These are phyloP conservation scores for Pantherophis vulpinus DNA, from an alignment of 2,797 vertebrate genomes.

Conservation along the genomic window DNA sequence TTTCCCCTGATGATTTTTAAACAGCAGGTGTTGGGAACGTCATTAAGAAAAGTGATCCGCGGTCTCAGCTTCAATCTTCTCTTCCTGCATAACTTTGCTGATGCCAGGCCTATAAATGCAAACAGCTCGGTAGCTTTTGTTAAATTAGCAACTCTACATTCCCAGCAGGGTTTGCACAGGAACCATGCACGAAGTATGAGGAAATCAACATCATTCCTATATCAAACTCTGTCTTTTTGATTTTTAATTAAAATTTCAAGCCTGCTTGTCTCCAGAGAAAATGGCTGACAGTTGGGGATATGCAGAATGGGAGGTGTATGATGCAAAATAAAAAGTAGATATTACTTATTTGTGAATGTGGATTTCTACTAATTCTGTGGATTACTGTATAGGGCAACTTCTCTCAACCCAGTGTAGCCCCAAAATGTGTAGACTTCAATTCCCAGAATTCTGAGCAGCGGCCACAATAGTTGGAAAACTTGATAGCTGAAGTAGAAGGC, in stretches of 20 bases:
- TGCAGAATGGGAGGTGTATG: slow-evolving; percentile 32
- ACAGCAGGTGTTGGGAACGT: slow-evolving; percentile 29
- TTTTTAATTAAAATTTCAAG: slow-evolving; percentile 70
- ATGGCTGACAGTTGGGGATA: slow-evolving; percentile 29
- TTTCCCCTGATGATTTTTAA: slow-evolving; percentile 40
- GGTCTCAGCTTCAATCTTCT: slow-evolving; percentile 42
- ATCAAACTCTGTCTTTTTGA: slow-evolving; percentile 59
- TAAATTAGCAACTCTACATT: slow-evolving; percentile 65
- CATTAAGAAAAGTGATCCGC: slow-evolving; percentile 28
- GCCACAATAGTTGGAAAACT: background rate
- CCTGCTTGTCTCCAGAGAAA: slow-evolving; percentile 56
- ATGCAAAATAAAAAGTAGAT: background rate
- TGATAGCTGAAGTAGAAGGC: background rate
- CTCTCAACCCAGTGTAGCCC: background rate
- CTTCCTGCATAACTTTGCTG: slow-evolving; percentile 57
- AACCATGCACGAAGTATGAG: slow-evolving; percentile 62
- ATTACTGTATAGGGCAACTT: background rate
- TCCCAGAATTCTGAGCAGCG: background rate
- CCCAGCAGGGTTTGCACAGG: slow-evolving; percentile 59
- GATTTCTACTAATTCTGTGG: too few relatives aligned
- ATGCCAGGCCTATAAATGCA: slow-evolving; percentile 43
- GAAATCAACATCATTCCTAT: slow-evolving; percentile 57
- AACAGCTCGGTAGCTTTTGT: slow-evolving; percentile 48
- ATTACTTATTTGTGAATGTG: background rate
- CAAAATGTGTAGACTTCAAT: background rate